Conservation (phyloP, 2,797 vertebrate genomes). For the Galaxias olidus region DNA sequence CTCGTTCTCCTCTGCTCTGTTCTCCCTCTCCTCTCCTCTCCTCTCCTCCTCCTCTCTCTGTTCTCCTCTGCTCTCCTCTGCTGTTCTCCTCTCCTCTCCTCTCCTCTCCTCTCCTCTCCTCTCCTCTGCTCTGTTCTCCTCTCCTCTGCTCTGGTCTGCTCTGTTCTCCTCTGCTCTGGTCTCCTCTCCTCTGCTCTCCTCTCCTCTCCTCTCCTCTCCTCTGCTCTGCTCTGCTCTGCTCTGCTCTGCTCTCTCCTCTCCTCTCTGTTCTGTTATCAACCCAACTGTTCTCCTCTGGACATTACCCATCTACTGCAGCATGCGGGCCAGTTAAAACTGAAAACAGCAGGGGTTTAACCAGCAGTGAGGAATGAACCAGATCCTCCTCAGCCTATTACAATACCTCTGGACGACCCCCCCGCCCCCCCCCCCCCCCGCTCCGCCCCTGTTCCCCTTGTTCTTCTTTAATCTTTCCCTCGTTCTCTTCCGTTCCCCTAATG, state of each 20-base stretch:
- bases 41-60: conserved; percentile 18
- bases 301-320: no score
- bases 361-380: conserved; percentile 16
- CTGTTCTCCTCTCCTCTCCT: neutral
- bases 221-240: neutral
- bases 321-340: no score
- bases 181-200: neutral
- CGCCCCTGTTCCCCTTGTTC: conserved; percentile 5
- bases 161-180: neutral
- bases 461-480: conserved; percentile 43
- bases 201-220: neutral
- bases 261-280: neutral
- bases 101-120: neutral
- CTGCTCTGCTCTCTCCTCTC: neutral
- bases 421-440: neutral
- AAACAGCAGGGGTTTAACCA: no score
- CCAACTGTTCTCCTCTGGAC: no score
- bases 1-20: neutral
- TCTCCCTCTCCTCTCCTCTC: conserved; percentile 15
- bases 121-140: neutral
- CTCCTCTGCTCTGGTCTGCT: conserved; percentile 12
- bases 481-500: conserved; percentile 35
- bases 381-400: conserved; percentile 25
- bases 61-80: conserved; percentile 10
- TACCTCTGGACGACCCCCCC: conserved; percentile 46